Base-by-base conservation (phyloP, 2,113 vertebrate species). In the Brachirus orientalis region DNA sequence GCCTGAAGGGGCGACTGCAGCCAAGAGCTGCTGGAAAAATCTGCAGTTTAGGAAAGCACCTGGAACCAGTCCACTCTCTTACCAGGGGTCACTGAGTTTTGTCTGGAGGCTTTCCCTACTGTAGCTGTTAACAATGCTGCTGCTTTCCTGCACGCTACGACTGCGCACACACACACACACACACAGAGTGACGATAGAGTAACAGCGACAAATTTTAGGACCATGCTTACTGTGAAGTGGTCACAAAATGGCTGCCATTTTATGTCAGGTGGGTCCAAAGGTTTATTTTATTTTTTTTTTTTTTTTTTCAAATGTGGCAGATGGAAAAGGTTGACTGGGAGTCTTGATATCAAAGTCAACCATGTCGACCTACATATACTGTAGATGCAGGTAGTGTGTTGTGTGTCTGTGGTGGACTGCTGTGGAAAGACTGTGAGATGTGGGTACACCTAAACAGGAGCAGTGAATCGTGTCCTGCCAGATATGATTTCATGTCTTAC, bases 21-120 rank as follows among this genome's bases (percentile, higher is more conserved):
- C 90, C 86, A 82, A 83, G 76, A 80, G 73, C 84, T 87, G 87
- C 60, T 65, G 86, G 83, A 89, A 88, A 91, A 87, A 83, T 76
- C 63, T 82, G 69, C 75, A 87, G 84, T 83, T 87, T 55, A 88
- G 88, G 91, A 92, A 93, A 93, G 91, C 89, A 92, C 91, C 90
- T 93, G 91, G 92, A 92, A 89, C 57, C 69, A n/a, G 79, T 92
- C 91, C 91, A 93, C 82, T 79, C 87, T 90, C 84, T 87, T 75
- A 79, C 81, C 72, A 89, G 80, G 88, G 92, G 92, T 92, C 92
- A 92, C 70, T 88, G 91, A 87, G 90, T 92, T 93, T 92, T 84
- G 86, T 92, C 90, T 92, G 91, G 88, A 93, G 82, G 86, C 84
- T 87, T 90, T 90, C 91, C 86, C 84, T 89, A 86, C 87, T 90